Evolutionary conservation across 1,140 invertebrate genomes (phyloP), one percentile per base, ranked within the genome.

Genomic region (Drosophila kikkawai): DNA sequence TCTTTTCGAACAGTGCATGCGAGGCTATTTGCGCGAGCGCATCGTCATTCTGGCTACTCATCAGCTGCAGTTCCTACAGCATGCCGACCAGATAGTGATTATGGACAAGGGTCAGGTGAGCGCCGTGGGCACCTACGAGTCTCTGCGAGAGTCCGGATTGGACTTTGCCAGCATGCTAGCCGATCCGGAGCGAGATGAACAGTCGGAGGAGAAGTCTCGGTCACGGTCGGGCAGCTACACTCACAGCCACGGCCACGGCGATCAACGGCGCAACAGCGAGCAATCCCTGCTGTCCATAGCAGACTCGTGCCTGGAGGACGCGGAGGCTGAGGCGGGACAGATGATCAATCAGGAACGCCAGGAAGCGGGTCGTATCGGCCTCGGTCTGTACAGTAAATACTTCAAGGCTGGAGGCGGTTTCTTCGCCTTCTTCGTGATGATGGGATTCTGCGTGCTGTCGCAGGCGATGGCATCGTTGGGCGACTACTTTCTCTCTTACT

Each of bases 11-110:
- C 94, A 95, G 6, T 96, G 96, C 77, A 94, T 96, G 56, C 93
- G 93, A 4, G 95, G 95, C 4, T 96, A 95, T 84, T 92, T 98
- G 63, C 94, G 95, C 19, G 93, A 95, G 37, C 96, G 97, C 83
- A 96, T 96, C 7, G 93, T 95, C 0, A 95, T 98, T 4, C 58
- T 82, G 22, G 96, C 97, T 5, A 98, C 97, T 0, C 97, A 98
- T 93, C 97, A 98, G 92, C 92, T 98, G 56, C 97, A 98, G 88
- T 98, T 97, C 83, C 93, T 98, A 1, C 95, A 96, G 83, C 94
- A 95, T 37, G 97, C 97, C 4, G 95, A 97, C 85, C 94, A 94
- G 93, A 95, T 95, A 93, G 95, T 95, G 78, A 95, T 94, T 42
- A 92, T 95, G 75, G 94, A 95, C 61, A 94, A 95, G 81, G 95